Base-by-base conservation (phyloP, 2,888 invertebrate species). In the Aleiodes alternator region DNA sequence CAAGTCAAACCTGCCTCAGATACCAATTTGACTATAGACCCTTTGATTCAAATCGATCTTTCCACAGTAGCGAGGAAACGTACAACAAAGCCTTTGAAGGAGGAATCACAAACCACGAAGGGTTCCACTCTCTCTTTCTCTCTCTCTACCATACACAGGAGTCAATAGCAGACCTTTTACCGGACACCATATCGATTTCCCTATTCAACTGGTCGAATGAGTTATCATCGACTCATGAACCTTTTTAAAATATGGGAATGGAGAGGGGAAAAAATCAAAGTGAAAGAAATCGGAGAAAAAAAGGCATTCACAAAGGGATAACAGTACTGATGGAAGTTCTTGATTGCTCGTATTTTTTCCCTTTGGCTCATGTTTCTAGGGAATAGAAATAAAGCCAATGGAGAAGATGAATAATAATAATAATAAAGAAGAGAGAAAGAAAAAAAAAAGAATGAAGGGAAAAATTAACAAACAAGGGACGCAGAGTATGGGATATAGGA, bases 61-160 rank as follows among this genome's bases (percentile, higher is more conserved):
- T 43, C 3, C 70, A 72, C 53, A 68, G 69, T 69, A 80, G 76
- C 80, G 72, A 76, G 73, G 73, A 76, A 78, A 78, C 72, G 73
- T 68, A 78, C 78, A 77, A 80, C 73, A 80, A 77, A 80, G 76
- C 76, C 78, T 77, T 80, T 77, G 77, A 78, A 75, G 80, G 77
- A 79, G 80, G 78, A 79, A 80, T 77, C 77, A 71, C 69, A 29
- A 75, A 64, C 75, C 72, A 73, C 57, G 29, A 69, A 72, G 16
- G 70, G 73, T 55, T 43, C 43, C 11, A 34, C 43, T 43, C 11
- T 7, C 43, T 9, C 43, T 43, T 43, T 43, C 43, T 43, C 43
- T 43, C 43, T 43, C 43, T 43, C 43, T 72, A 69, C 74, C 16
- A 70, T 73, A 70, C 56, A 70, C 68, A 59, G 69, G 66, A 34